Percentiles rank a stretch among this genome's conserved stretches.
phyloP scores from a whole-genome alignment of 2,797 vertebrate genomes.

The Melanotaenia boesemani region DNA sequence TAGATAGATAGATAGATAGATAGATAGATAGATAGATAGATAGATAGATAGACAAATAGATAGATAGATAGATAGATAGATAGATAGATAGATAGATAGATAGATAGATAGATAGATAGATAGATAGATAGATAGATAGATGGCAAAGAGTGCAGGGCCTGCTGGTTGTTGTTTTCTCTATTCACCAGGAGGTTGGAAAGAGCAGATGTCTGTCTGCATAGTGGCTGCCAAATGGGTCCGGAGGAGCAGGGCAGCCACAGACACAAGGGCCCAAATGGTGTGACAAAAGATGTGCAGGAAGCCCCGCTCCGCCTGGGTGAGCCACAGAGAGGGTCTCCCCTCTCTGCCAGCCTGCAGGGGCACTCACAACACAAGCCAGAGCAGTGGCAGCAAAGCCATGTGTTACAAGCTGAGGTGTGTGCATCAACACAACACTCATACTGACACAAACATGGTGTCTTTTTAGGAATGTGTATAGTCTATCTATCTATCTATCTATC shows the following conservation, averaged over 20 bases:
- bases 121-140: conserved; percentile 33
- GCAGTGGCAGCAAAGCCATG: conserved; percentile 71
- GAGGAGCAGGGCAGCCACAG: conserved; percentile 80
- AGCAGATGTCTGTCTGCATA: conserved; percentile 87
- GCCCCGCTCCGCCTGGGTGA: conserved; percentile 87
- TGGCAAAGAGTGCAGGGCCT: conserved; percentile 52
- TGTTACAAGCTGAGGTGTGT: conserved; percentile 62
- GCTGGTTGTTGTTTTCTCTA: conserved; percentile 74
- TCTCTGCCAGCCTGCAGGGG: conserved; percentile 78
- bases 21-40: too few species aligned
- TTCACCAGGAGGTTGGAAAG: conserved; percentile 83
- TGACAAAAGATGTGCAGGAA: conserved; percentile 89
- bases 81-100: too few species aligned
- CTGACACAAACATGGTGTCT: conserved; percentile 66
- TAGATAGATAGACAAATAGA: too few species aligned
- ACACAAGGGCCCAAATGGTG: conserved; percentile 87
- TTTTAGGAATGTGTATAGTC: conserved; percentile 59
- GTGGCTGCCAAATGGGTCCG: conserved; percentile 84
- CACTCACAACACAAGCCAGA: conserved; percentile 70
- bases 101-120: conserved; percentile 24
- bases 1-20: too few species aligned
- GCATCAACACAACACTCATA: conserved; percentile 46
- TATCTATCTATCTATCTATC: conserved; percentile 6
- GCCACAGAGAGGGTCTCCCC: conserved; percentile 82
- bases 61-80: too few species aligned